phyloP scores from a whole-genome alignment of 2,797 vertebrate genomes.

The Amphiprion clarkii region DNA sequence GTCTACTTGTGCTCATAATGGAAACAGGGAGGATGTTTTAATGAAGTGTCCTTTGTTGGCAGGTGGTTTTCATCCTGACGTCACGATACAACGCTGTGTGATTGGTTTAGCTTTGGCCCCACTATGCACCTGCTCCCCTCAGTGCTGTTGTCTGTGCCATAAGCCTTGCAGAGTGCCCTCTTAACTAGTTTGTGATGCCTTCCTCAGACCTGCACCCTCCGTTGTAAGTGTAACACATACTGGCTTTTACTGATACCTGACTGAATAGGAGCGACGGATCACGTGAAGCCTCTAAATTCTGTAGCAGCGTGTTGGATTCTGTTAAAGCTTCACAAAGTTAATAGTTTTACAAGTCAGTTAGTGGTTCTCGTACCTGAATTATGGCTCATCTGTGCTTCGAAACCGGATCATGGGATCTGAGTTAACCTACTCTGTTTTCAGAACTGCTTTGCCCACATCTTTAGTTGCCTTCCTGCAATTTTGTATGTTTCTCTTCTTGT shows the following conservation, averaged over 20 bases:
- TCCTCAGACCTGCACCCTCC: constrained; percentile 42
- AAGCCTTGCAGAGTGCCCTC: constrained; percentile 70
- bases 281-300: constrained; percentile 43
- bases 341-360: constrained; percentile 23
- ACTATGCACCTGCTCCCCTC: constrained; percentile 51
- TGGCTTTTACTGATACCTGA: constrained; percentile 31
- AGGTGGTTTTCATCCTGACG: constrained; percentile 40
- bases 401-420: constrained; percentile 20
- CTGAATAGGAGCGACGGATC: constrained; percentile 43
- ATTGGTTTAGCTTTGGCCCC: constrained; percentile 44
- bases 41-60: constrained; percentile 69
- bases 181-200: constrained; percentile 64
- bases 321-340: constrained; percentile 34
- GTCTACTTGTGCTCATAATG: constrained; percentile 21
- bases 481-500: constrained; percentile 34
- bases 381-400: constrained; percentile 47
- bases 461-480: constrained; percentile 80
- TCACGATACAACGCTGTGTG: constrained; percentile 13
- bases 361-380: constrained; percentile 31
- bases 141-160: constrained; percentile 79
- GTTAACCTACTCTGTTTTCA: constrained; percentile 35
- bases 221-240: constrained; percentile 23
- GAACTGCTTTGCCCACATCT: constrained; percentile 60
- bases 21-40: constrained; percentile 35
- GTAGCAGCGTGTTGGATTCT: constrained; percentile 47